Conservation (phyloP, 2,113 vertebrate genomes). For the Neomonachus schauinslandi region DNA sequence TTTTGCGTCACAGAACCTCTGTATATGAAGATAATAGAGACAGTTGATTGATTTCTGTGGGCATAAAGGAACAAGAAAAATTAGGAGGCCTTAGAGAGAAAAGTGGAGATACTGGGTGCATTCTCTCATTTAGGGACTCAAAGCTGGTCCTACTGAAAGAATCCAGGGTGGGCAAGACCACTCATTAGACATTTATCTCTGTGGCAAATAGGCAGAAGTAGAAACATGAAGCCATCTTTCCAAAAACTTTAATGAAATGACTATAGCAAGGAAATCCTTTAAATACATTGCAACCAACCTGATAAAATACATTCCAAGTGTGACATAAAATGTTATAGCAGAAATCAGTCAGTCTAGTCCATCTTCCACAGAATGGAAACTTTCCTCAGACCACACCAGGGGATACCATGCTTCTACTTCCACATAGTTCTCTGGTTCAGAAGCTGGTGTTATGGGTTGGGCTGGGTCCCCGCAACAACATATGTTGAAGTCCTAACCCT, state of each 20-base stretch:
- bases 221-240: not conserved
- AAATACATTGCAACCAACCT: not conserved
- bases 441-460: too few relatives aligned
- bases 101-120: not conserved
- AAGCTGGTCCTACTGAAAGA: not conserved
- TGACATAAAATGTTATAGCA: not conserved
- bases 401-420: not conserved
- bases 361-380: not conserved
- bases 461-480: not conserved
- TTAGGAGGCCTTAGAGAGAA: not conserved
- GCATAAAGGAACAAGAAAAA: not conserved
- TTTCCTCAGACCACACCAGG: accelerated
- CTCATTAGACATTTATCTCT: not conserved
- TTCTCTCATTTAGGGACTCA: too few relatives aligned
- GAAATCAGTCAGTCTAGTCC: not conserved
- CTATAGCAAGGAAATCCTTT: not conserved
- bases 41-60: not conserved
- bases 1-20: not conserved
- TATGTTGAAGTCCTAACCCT: not conserved
- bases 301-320: not conserved
- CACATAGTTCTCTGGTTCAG: accelerated
- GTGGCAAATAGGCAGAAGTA: not conserved
- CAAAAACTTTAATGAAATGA: not conserved
- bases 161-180: not conserved
- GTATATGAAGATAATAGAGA: not conserved